Percentiles rank a stretch among this genome's conserved stretches.
Conservation (phyloP, 2,113 vertebrate species). For the Aramus guarauna region DNA sequence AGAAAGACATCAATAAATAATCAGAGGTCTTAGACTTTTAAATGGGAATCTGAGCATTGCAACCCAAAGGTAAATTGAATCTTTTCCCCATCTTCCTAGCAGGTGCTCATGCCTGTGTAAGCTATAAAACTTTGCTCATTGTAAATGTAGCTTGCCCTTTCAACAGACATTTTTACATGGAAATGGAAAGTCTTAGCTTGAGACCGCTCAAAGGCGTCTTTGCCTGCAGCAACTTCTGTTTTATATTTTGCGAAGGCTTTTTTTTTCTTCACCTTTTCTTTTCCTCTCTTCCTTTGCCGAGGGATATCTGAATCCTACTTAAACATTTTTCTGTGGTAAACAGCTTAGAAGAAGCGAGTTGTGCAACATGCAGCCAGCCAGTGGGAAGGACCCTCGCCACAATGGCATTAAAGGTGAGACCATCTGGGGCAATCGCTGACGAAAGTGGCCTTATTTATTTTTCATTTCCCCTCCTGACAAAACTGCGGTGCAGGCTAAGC, state of each 20-base stretch:
- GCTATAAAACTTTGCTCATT: slow-evolving; percentile 59
- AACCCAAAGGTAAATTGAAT: slow-evolving; percentile 88
- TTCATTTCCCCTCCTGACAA: not conserved
- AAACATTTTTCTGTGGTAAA: slow-evolving; percentile 39
- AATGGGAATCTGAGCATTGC: slow-evolving; percentile 89
- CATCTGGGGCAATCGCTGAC: not conserved
- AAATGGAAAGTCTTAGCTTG: slow-evolving; percentile 69
- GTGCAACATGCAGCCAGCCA: not conserved
- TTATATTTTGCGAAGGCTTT: slow-evolving; percentile 20
- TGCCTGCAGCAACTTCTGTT: slow-evolving; percentile 48
- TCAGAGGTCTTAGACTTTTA: slow-evolving; percentile 92
- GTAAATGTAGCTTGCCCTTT: slow-evolving; percentile 67
- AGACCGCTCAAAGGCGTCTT: slow-evolving; percentile 38
- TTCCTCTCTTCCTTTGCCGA: slow-evolving; percentile 27
- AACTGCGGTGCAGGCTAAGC: not conserved
- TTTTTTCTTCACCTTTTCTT: not conserved
- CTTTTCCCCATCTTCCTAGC: slow-evolving; percentile 63
- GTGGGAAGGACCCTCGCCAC: not conserved
- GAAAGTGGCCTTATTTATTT: not conserved
- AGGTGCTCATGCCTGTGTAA: slow-evolving; percentile 51
- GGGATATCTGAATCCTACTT: slow-evolving; percentile 52
- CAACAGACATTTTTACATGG: slow-evolving; percentile 69
- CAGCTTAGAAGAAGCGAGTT: not conserved
- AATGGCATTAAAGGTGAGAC: not conserved
- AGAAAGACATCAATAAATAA: slow-evolving; percentile 98